Base-by-base conservation (phyloP, 1,140 invertebrate species). In the Zaprionus africanus region DNA sequence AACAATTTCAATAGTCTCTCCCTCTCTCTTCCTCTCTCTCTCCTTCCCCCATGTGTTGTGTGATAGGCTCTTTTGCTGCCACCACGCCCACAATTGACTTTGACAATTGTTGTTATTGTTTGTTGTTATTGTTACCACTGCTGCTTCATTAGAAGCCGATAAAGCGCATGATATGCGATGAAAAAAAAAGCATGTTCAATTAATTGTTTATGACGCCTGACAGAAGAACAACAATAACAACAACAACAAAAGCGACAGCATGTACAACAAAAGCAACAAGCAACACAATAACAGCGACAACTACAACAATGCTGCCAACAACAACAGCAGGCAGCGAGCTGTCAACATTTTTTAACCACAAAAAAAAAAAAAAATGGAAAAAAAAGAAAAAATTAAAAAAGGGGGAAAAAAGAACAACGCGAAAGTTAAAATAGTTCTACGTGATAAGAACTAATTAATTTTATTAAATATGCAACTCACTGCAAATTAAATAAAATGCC, bases 201-300 rank as follows among this genome's bases (percentile, higher is more conserved):
- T 69, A 69, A 79, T 77, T 76, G 73, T 67, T 76, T 59, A 63
- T 67, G 63, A 31, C 43, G 11, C 31, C 43, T 56, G 59, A 59
- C 73, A 69, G 41, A 36, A 34, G 43, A 1, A 49, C 51, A 71
- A 61, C 41, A 54, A 51, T 53, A 65, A 13, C 31, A 51, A 46
- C 56, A 41, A 67, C 38, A 28, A 54, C 73, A 69, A 41, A 28
- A 26, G 43, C 38, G 49, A 51, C 58, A 65, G 13, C 36, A 51
- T 28, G 26, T 5, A 57, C 56, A 46, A 67, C 36, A 71, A 12
- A 9, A 51, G 12, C 19, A 51, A 22, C 19, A 51, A 51, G 19
- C 11, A 22, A 13, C 1, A 11, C 19, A 51, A 51, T 19, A 51
- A 51, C 46, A 22, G 19, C 1, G 17, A 51, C 46, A 51, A 51